Evolutionary conservation across 1,140 invertebrate species (phyloP).

Genomic region (Drosophila nigrodunni): DNA sequence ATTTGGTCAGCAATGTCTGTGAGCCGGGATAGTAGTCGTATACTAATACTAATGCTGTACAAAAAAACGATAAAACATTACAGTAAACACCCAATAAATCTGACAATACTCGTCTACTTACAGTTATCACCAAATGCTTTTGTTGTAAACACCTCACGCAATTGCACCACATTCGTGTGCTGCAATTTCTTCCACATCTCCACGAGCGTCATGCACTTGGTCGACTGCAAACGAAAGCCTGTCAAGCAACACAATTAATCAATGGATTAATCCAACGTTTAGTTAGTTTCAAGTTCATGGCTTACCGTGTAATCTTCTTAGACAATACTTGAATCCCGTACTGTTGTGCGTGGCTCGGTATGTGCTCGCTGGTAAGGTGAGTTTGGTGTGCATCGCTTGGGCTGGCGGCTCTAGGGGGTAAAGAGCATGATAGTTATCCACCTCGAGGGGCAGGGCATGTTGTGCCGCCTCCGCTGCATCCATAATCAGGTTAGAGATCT

Average conservation of each 20-base stretch:
- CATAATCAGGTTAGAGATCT: constrained; percentile 87
- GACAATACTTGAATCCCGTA: constrained; percentile 93
- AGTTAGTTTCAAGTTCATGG: neutral
- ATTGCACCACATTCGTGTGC: constrained; percentile 96
- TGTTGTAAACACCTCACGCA: constrained; percentile 97
- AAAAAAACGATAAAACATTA: too few species aligned
- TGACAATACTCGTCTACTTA: constrained; percentile 85
- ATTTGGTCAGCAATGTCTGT: constrained; percentile 93
- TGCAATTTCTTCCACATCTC: constrained; percentile 97
- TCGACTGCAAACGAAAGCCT: constrained; percentile 91
- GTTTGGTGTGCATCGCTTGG: constrained; percentile 88
- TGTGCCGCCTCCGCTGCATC: constrained; percentile 86
- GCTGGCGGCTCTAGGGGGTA: constrained; percentile 93
- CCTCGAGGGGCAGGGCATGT: constrained; percentile 92
- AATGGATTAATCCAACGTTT: neutral
- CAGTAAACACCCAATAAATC: too few species aligned
- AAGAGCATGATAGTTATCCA: constrained; percentile 96
- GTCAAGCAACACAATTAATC: neutral
- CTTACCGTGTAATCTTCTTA: constrained; percentile 93
- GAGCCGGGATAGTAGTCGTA: constrained; percentile 97
- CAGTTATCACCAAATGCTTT: constrained; percentile 98
- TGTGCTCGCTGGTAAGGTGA: constrained; percentile 91
- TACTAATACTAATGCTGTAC: constrained; percentile 96
- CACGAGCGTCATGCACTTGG: constrained; percentile 93
- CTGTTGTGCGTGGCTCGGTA: constrained; percentile 96